These are phyloP conservation scores for Esox niger DNA, from an alignment of 2,113 vertebrate genomes.

Conservation along the genomic window DNA sequence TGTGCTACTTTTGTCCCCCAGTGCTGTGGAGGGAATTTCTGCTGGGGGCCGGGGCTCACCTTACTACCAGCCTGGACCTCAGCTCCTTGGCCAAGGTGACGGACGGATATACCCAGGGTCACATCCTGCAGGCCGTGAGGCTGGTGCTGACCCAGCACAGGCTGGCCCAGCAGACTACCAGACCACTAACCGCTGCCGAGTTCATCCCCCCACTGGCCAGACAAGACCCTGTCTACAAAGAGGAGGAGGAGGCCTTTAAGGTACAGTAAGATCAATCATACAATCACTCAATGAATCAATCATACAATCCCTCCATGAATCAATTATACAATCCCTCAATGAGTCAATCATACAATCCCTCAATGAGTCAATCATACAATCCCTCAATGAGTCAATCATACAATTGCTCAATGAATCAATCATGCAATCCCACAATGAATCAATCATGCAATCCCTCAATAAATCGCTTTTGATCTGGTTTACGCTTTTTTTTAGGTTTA, in stretches of 20 bases:
- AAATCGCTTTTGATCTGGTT: background rate
- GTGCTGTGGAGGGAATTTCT: slow-evolving; percentile 79
- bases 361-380: too few relatives aligned
- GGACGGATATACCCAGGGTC: slow-evolving; percentile 80
- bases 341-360: too few relatives aligned
- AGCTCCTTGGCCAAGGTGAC: slow-evolving; percentile 78
- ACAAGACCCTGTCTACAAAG: slow-evolving; percentile 75
- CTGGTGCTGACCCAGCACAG: slow-evolving; percentile 68
- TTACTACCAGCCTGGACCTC: slow-evolving; percentile 63
- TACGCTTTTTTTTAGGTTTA: background rate
- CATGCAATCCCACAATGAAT: too few relatives aligned
- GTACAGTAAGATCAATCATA: slow-evolving; percentile 64
- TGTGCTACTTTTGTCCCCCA: slow-evolving; percentile 41
- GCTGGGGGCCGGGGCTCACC: slow-evolving; percentile 41
- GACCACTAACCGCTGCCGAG: slow-evolving; percentile 68
- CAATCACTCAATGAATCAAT: too few relatives aligned
- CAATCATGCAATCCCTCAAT: too few relatives aligned
- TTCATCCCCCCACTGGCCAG: slow-evolving; percentile 68
- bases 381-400: too few relatives aligned
- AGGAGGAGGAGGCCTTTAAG: slow-evolving; percentile 81
- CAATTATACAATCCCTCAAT: too few relatives aligned
- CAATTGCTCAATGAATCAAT: too few relatives aligned
- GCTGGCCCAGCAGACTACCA: slow-evolving; percentile 60
- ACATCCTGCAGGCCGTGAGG: slow-evolving; percentile 57
- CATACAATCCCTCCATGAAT: too few relatives aligned